These are phyloP conservation scores for Brachionus calyciflorus DNA, from an alignment of 1,140 invertebrate genomes.

Conservation along the genomic window DNA sequence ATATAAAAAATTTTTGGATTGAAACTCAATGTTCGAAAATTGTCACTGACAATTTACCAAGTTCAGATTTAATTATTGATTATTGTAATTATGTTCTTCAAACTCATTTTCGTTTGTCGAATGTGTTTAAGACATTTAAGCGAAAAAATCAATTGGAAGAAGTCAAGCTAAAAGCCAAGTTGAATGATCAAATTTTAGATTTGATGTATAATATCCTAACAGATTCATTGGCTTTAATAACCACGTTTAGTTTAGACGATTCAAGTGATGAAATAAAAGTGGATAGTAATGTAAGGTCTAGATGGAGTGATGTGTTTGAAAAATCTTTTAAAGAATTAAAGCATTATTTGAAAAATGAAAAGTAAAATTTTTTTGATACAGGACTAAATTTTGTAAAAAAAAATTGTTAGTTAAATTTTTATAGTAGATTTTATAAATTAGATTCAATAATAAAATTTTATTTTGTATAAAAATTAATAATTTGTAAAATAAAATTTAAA, in stretches of 20 bases:
- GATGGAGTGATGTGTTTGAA: background rate
- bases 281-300: background rate
- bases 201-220: constrained; percentile 29
- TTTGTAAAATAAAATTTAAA: too few species aligned
- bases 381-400: background rate
- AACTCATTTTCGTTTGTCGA: constrained; percentile 10
- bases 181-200: constrained; percentile 23
- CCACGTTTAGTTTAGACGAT: background rate
- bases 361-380: too few species aligned
- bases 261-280: background rate
- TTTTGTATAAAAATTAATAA: too few species aligned
- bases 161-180: background rate
- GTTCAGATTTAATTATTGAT: constrained; percentile 15
- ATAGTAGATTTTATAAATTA: background rate
- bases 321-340: constrained; percentile 11
- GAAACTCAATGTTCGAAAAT: background rate
- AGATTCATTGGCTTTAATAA: constrained; percentile 3
- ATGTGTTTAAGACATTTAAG: constrained; percentile 20
- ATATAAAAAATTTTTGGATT: constrained; percentile 31
- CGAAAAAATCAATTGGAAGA: constrained; percentile 18
- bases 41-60: background rate
- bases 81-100: constrained; percentile 30
- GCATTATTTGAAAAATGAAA: constrained; percentile 2
- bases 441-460: too few species aligned
- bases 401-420: background rate